Conservation (phyloP, 1,140 invertebrate genomes). For the Lepidurus packardi region DNA sequence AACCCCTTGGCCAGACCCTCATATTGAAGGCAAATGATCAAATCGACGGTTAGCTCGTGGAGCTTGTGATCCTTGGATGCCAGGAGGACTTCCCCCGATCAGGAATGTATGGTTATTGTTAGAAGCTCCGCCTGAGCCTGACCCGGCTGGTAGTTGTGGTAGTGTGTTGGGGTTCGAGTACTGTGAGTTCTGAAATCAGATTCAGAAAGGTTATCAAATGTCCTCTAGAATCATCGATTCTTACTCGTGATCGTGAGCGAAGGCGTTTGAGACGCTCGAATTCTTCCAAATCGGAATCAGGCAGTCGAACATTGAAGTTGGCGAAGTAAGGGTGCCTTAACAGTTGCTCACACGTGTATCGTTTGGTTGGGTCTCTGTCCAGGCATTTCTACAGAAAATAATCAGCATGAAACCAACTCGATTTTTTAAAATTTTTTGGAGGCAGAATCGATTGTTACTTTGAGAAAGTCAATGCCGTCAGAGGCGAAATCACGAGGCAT, state of each 20-base stretch:
- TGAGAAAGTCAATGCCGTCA: slow-evolving; percentile 75
- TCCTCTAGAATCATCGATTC: neutral
- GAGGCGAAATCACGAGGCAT: slow-evolving; percentile 64
- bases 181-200: slow-evolving; percentile 29
- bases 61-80: slow-evolving; percentile 33
- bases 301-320: slow-evolving; percentile 68
- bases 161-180: slow-evolving; percentile 26
- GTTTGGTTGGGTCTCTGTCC: slow-evolving; percentile 83
- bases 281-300: slow-evolving; percentile 61
- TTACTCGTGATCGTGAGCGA: slow-evolving; percentile 56
- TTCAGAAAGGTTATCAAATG: neutral
- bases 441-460: slow-evolving; percentile 51
- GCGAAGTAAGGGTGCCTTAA: slow-evolving; percentile 82
- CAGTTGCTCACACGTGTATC: slow-evolving; percentile 73
- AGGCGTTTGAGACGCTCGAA: slow-evolving; percentile 58
- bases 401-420: neutral
- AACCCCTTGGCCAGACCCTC: slow-evolving; percentile 34
- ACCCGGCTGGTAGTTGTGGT: slow-evolving; percentile 27
- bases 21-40: slow-evolving; percentile 34
- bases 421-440: neutral
- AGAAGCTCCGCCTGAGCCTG: neutral
- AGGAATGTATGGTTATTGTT: slow-evolving; percentile 25
- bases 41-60: slow-evolving; percentile 31
- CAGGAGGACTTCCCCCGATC: slow-evolving; percentile 26
- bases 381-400: slow-evolving; percentile 70